Percentiles rank a stretch among this genome's conserved stretches.
phyloP scores from a whole-genome alignment of 2,888 invertebrate genomes.

The Sinohyriopsis cumingii region DNA sequence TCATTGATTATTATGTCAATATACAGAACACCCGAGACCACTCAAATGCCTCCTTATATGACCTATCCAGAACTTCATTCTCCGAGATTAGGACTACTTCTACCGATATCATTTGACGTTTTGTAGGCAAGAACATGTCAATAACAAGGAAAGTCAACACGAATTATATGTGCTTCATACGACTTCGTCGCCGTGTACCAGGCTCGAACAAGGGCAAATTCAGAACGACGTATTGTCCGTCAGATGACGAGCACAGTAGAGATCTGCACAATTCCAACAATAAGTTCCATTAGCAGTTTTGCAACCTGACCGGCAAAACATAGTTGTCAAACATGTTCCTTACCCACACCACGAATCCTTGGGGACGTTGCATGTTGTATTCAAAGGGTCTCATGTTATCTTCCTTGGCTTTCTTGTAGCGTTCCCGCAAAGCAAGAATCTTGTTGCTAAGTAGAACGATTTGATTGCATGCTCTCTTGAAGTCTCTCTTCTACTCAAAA shows the following conservation, averaged over 20 bases:
- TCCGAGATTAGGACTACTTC: too few relatives aligned
- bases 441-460: constrained; percentile 48
- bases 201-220: not conserved
- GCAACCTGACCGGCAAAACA: constrained; percentile 40
- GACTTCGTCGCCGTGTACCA: too few relatives aligned
- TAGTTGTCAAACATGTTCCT: constrained; percentile 62
- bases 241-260: constrained; percentile 13
- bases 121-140: too few relatives aligned
- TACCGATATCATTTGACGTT: too few relatives aligned
- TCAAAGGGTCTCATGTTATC: constrained; percentile 49
- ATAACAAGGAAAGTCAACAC: too few relatives aligned
- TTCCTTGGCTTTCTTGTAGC: constrained; percentile 47
- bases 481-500: constrained; percentile 28
- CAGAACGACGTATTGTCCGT: constrained; percentile 14
- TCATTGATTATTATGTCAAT: too few relatives aligned
- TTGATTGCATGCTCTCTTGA: constrained; percentile 50
- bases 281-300: constrained; percentile 34
- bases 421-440: constrained; percentile 38
- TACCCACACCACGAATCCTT: constrained; percentile 54
- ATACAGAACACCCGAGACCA: too few relatives aligned
- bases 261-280: constrained; percentile 33
- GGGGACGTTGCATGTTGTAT: constrained; percentile 50
- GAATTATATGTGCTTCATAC: too few relatives aligned
- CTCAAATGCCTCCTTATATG: too few relatives aligned
- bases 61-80: too few relatives aligned